Conservation (phyloP, 1,140 invertebrate genomes). For the Paraescarpia echinospica region DNA sequence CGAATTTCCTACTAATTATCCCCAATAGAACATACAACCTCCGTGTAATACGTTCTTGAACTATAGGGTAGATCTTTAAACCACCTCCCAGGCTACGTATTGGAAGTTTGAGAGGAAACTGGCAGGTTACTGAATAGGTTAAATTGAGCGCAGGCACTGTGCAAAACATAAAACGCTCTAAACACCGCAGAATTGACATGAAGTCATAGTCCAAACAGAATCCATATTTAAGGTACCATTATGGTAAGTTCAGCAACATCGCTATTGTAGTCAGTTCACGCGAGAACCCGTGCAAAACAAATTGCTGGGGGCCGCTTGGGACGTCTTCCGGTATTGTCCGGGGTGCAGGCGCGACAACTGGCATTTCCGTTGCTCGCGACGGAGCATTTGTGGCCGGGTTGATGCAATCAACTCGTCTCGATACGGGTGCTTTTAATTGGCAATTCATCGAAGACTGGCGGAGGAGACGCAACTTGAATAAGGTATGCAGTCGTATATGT, state of each 20-base stretch:
- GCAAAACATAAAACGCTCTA: neutral
- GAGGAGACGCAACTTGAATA: neutral
- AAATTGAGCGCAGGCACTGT: neutral
- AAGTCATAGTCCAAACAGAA: too few relatives aligned
- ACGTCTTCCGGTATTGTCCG: neutral
- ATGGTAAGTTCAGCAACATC: neutral
- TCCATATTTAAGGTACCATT: neutral
- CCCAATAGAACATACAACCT: too few relatives aligned
- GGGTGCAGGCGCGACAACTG: neutral
- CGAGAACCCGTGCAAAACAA: neutral
- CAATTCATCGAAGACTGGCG: neutral
- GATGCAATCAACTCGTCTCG: neutral
- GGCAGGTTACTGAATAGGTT: neutral
- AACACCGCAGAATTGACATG: neutral
- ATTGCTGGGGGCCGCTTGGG: neutral
- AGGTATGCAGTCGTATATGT: neutral
- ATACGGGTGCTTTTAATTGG: neutral
- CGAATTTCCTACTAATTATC: too few relatives aligned
- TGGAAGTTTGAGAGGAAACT: neutral
- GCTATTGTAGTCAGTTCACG: neutral
- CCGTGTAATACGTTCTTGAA: too few relatives aligned
- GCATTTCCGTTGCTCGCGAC: neutral
- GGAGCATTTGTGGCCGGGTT: neutral
- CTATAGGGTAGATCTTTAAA: too few relatives aligned
- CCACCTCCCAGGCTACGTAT: neutral